Percentiles rank a stretch among this genome's conserved stretches.
These are phyloP conservation scores for Congeria kusceri DNA, from an alignment of 2,888 invertebrate species.

Conservation along the genomic window DNA sequence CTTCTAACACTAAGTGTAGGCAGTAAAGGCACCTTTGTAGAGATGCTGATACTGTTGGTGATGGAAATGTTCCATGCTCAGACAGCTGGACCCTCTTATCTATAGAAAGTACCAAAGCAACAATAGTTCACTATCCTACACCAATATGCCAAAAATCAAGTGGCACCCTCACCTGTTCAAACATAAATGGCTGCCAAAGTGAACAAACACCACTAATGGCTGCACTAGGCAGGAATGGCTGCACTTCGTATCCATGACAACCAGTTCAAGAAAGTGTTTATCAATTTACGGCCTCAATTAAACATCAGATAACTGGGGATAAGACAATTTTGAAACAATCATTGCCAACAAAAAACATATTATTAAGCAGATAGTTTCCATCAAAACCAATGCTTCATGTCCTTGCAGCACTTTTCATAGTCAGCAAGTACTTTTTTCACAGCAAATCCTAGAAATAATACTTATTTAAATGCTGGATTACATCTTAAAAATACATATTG, in stretches of 20 bases:
- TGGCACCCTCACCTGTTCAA: conserved; percentile 37
- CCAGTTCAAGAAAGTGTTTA: background rate
- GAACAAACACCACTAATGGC: conserved; percentile 37
- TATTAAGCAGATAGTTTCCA: no score
- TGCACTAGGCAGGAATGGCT: conserved; percentile 12
- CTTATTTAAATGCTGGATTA: no score
- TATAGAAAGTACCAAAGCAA: conserved; percentile 4
- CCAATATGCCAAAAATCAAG: conserved; percentile 18
- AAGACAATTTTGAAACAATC: background rate
- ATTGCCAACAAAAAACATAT: no score
- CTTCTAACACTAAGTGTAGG: no score
- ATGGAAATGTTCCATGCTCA: conserved; percentile 2
- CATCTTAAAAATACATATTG: no score
- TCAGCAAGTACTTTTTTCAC: no score
- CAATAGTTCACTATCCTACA: conserved; percentile 32
- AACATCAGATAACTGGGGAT: background rate
- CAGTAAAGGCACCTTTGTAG: no score
- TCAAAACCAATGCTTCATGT: no score
- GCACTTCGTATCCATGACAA: conserved; percentile 34
- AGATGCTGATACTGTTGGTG: background rate
- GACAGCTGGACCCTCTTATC: no score
- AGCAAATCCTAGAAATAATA: background rate
- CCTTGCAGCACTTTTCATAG: no score
- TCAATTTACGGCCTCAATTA: background rate
- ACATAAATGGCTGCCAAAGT: conserved; percentile 40